Evolutionary conservation across 2,888 invertebrate species (phyloP), one percentile per base, ranked within the genome.

Genomic region (Agriopis aurantiaria): DNA sequence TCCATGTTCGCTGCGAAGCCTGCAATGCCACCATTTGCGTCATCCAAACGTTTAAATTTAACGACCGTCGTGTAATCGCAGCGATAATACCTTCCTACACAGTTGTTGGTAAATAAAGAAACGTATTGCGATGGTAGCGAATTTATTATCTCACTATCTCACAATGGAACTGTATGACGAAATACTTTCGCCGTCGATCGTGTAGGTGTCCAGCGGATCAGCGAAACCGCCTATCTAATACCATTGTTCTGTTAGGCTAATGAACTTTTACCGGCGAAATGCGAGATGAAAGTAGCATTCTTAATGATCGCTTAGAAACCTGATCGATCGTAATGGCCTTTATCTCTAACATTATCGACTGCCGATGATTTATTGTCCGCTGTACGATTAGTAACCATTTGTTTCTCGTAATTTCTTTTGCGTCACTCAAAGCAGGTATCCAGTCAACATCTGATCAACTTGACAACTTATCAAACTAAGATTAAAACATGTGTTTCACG

Each of bases 161-260:
- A 82, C 76, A 81, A 75, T 82, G 84, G 84, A 83, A 80, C 80
- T 76, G 68, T 73, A 76, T 79, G 80, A 82, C 79, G 76, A 79
- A 87, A 86, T 85, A 89, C 91, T 91, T 91, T 91, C 91, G 82
- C 90, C 77, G 75, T 82, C 79, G 74, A 74, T 68, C 75, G 77
- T 78, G 86, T 87, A 84, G 86, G 86, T 84, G 88, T 85, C 84
- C 86, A 86, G 79, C 80, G 78, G 80, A 85, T 86, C 86, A 80
- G 71, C 77, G 77, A 80, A 33, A 80, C 79, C 81, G 74, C 70
- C 75, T 75, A 78, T 84, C 82, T 82, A 81, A 83, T 82, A 72
- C 69, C 86, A 90, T 91, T 91, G 91, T 91, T 88, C 86, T 82
- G 80, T 77, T 77, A 79, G 83, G 79, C 84, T 90, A 89, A 91